Conservation (phyloP, 2,888 invertebrate species). For the Diplolepis rosae region DNA sequence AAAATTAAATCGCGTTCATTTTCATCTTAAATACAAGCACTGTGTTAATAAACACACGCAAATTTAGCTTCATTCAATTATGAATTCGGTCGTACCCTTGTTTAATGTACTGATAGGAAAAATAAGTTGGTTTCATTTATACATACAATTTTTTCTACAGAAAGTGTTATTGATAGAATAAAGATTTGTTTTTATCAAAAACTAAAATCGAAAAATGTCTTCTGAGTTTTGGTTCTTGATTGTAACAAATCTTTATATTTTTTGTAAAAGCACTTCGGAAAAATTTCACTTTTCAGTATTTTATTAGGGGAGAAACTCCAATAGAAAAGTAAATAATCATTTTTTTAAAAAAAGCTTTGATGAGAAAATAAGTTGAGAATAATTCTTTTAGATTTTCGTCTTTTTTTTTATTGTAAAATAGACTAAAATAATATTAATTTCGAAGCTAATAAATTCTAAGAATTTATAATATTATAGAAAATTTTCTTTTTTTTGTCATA, state of each 20-base stretch:
- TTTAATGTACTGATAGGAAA: background rate
- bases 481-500: no score
- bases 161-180: no score
- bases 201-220: no score
- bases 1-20: conserved; percentile 30
- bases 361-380: background rate
- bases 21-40: conserved; percentile 23
- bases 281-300: no score
- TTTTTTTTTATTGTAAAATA: no score
- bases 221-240: no score
- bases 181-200: no score
- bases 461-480: no score
- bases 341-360: background rate
- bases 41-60: conserved; percentile 15
- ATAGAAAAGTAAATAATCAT: background rate
- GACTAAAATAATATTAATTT: background rate
- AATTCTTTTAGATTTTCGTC: background rate
- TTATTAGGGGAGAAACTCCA: no score
- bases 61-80: background rate
- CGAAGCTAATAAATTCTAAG: background rate
- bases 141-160: background rate
- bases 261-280: no score
- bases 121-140: background rate
- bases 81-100: background rate
- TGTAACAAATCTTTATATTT: no score